These are phyloP conservation scores for Capromys pilorides DNA, from an alignment of 2,797 vertebrate species.

Conservation along the genomic window DNA sequence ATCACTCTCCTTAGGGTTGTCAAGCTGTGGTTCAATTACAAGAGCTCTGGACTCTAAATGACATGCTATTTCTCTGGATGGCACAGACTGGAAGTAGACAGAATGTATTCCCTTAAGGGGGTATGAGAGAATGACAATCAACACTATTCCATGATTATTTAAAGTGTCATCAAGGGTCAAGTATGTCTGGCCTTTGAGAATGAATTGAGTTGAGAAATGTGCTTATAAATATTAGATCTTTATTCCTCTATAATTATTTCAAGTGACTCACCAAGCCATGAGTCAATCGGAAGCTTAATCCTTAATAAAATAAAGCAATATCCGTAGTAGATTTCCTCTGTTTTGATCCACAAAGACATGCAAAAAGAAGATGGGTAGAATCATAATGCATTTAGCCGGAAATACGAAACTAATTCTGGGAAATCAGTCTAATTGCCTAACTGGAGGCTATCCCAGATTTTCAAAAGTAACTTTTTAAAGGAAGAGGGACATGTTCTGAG, in stretches of 20 bases:
- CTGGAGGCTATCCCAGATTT: constrained; percentile 75
- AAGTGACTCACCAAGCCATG: constrained; percentile 47
- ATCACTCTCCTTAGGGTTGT: background rate
- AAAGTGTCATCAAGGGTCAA: constrained; percentile 19
- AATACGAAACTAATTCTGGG: constrained; percentile 72
- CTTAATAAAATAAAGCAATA: constrained; percentile 54
- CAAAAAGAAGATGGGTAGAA: constrained; percentile 7
- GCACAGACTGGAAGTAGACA: background rate
- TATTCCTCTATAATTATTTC: constrained; percentile 49
- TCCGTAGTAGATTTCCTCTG: constrained; percentile 52
- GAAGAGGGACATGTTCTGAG: constrained; percentile 50
- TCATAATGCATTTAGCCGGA: constrained; percentile 53
- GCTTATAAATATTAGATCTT: constrained; percentile 38
- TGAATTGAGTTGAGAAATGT: background rate
- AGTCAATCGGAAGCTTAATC: constrained; percentile 15
- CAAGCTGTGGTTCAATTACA: background rate
- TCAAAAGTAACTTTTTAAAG: constrained; percentile 51
- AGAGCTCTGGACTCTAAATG: background rate
- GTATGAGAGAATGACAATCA: background rate
- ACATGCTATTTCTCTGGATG: background rate
- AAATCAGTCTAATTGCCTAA: constrained; percentile 71
- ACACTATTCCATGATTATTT: constrained; percentile 28
- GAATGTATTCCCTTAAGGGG: constrained; percentile 19
- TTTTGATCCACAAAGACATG: constrained; percentile 43
- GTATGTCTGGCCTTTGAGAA: constrained; percentile 41